Percentiles rank a stretch among this genome's conserved stretches.
Evolutionary conservation across 1,140 invertebrate species (phyloP).

Genomic region (Drosophila grimshawi): DNA sequence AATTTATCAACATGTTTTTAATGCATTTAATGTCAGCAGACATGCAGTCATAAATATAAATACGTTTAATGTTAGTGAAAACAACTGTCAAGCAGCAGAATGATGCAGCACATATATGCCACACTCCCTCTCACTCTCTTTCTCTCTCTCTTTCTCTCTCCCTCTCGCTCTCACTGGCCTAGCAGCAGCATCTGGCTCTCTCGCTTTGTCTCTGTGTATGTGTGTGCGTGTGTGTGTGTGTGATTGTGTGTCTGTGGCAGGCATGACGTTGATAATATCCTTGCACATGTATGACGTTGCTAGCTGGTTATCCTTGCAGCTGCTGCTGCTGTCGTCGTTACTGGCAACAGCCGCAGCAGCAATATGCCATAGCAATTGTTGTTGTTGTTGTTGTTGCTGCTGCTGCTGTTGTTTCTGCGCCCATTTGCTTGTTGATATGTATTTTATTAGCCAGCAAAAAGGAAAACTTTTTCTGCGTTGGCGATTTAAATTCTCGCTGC

Average conservation of each 20-base stretch:
- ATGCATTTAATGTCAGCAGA: conserved; percentile 60
- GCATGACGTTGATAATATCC: conserved; percentile 83
- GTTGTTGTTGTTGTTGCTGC: conserved; percentile 49
- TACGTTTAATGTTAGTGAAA: conserved; percentile 70
- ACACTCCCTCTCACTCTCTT: conserved; percentile 41
- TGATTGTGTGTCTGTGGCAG: conserved; percentile 58
- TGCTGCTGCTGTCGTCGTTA: conserved; percentile 16
- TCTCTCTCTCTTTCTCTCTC: background rate
- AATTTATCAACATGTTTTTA: conserved; percentile 68
- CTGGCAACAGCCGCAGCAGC: conserved; percentile 56
- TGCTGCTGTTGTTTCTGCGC: conserved; percentile 38
- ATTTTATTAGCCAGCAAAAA: conserved; percentile 74
- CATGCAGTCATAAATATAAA: conserved; percentile 68
- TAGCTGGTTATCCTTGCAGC: conserved; percentile 73
- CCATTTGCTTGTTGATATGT: conserved; percentile 73
- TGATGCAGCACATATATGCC: conserved; percentile 54
- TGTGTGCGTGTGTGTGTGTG: conserved; percentile 34
- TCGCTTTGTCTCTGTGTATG: conserved; percentile 9
- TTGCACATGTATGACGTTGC: conserved; percentile 81
- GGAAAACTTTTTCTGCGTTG: conserved; percentile 59
- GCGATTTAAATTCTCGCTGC: conserved; percentile 67
- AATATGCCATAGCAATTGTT: conserved; percentile 66
- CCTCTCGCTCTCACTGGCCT: conserved; percentile 11
- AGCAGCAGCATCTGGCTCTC: conserved; percentile 6
- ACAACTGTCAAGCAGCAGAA: conserved; percentile 49